These are phyloP conservation scores for Macquaria ambigua DNA, from an alignment of 2,113 vertebrate genomes.

Conservation along the genomic window DNA sequence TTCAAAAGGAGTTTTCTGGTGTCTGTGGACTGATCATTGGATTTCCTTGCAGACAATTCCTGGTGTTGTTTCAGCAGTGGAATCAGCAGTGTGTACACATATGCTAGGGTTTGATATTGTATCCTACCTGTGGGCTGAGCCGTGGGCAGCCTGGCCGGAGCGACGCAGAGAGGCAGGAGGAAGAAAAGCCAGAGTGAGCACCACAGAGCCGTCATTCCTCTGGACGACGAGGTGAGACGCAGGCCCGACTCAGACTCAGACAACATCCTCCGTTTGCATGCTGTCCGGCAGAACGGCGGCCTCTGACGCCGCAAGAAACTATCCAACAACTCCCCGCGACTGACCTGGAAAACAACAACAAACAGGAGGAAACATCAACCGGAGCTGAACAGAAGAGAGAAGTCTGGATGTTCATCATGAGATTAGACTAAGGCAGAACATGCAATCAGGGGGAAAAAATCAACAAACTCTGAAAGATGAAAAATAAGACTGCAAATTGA, in stretches of 20 bases:
- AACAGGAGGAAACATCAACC: neutral
- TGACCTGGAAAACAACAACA: conserved; percentile 45
- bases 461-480: neutral
- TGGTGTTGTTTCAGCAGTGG: neutral
- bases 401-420: neutral
- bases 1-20: neutral
- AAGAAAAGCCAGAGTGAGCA: conserved; percentile 81
- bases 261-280: conserved; percentile 77
- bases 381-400: neutral
- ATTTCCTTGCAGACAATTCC: no score
- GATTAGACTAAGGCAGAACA: neutral
- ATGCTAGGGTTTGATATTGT: accelerated
- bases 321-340: conserved; percentile 7
- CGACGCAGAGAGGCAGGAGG: conserved; percentile 72
- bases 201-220: conserved; percentile 86
- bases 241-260: conserved; percentile 81
- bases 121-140: conserved; percentile 82
- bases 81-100: no score
- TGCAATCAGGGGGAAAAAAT: neutral
- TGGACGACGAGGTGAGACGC: conserved; percentile 52
- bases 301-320: conserved; percentile 36
- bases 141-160: conserved; percentile 77
- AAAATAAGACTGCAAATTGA: neutral
- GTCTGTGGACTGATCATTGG: no score
- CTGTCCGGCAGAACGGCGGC: conserved; percentile 60